Percentiles rank a stretch among this genome's conserved stretches.
Conservation (phyloP, 2,888 invertebrate species). For the Mimas tiliae region DNA sequence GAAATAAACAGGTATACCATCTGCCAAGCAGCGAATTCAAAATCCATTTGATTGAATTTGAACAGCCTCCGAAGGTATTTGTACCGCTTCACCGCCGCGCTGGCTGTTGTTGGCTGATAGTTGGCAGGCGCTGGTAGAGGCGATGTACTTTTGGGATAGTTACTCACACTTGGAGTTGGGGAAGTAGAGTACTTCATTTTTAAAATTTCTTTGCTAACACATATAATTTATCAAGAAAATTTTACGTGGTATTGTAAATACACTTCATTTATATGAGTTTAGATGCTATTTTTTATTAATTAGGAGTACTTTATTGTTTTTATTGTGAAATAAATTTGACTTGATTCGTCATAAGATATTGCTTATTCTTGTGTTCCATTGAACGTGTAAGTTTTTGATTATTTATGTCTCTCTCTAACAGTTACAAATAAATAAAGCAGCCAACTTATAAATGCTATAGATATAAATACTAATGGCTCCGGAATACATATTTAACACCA, state of each 20-base stretch:
- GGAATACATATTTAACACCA: background rate
- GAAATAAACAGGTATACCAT: conserved; percentile 97
- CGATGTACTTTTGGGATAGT: conserved; percentile 84
- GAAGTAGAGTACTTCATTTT: conserved; percentile 87
- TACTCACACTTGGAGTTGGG: conserved; percentile 76
- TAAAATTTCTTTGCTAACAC: background rate
- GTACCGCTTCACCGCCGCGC: conserved; percentile 94
- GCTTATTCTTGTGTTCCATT: background rate
- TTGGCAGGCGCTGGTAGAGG: conserved; percentile 89
- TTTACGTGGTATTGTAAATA: background rate
- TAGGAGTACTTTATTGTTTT: background rate
- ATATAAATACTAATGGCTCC: background rate
- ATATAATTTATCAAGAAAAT: background rate
- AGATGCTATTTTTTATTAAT: background rate
- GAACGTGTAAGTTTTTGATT: background rate
- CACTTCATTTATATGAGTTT: background rate
- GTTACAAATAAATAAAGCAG: background rate
- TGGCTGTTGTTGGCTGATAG: conserved; percentile 87
- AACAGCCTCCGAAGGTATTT: conserved; percentile 93
- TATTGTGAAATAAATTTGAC: conserved; percentile 8
- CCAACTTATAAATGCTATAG: background rate
- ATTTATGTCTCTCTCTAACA: background rate
- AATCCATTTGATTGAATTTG: conserved; percentile 99
- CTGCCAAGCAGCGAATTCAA: conserved; percentile 99
- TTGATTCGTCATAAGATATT: conserved; percentile 13